Base-by-base conservation (phyloP, 2,797 vertebrate genomes). In the Yasuhikotakia modesta region DNA sequence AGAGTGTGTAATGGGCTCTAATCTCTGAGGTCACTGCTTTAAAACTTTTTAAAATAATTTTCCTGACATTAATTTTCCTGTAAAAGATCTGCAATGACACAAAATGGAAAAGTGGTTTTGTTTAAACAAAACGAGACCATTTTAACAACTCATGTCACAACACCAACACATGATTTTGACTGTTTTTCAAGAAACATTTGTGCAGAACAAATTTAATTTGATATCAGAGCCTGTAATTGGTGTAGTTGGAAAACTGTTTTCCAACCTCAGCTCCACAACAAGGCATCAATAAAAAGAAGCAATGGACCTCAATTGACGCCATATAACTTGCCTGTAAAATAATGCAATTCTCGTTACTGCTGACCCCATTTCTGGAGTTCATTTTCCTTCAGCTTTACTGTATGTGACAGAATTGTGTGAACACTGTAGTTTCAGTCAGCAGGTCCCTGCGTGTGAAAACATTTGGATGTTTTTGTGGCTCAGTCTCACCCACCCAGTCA, bases 401-500 rank as follows among this genome's bases (percentile, higher is more conserved):
- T 13, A 21, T 55, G 21, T 57, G 53, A 57, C 53, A 13, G 11
- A 22, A 13, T 11, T 17, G 8, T 69, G 24, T 48, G n/a, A 22
- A 30, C 14, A 48, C 14, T 35, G 43, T 8, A 7, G 7, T 48
- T 60, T 50, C 17, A 11, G 17, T 3, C 0, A 19, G 13, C 30
- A 17, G 27, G 57, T 35, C 6, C 19, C 17, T 61, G 58, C 27
- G n/a, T 32, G 8, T 67, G 64, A 67, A 35, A 46, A n/a, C 43
- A 68, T 24, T 53, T 58, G 53, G 39, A 69, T 60, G 53, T 35
- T 27, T 35, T 10, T 60, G 4, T 24, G 16, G 13, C 32, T 74
- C 35, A 32, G 65, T 35, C 19, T 30, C 55, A 76, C 65, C 65
- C 65, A n/a, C 45, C 17, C 64, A 76, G 14, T 69, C 65, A 76